Percentiles rank a stretch among this genome's conserved stretches.
Conservation (phyloP, 2,113 vertebrate genomes). For the Cepphus grylle region DNA sequence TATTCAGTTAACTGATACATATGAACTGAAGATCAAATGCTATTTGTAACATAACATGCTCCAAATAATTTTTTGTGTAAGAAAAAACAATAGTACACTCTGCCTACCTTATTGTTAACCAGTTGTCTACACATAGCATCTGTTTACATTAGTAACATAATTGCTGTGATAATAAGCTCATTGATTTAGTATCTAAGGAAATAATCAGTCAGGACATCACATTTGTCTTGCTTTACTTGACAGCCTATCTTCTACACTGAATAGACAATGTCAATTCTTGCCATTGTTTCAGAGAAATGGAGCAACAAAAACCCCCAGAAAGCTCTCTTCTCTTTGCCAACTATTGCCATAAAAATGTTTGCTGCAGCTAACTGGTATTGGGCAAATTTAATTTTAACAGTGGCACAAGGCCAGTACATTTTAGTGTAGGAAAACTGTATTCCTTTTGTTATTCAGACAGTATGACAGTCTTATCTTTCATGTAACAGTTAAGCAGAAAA, state of each 20-base stretch:
- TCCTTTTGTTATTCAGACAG: not conserved
- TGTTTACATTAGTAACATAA: slow-evolving; percentile 92
- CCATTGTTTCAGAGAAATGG: slow-evolving; percentile 79
- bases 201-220: slow-evolving; percentile 86
- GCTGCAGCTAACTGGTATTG: not conserved
- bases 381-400: not conserved
- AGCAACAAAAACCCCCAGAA: slow-evolving; percentile 27
- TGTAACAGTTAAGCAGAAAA: not conserved
- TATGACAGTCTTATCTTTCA: not conserved
- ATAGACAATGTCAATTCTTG: slow-evolving; percentile 77
- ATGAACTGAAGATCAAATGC: not conserved
- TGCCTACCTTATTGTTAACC: slow-evolving; percentile 71
- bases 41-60: not conserved
- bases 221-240: slow-evolving; percentile 93
- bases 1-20: not conserved
- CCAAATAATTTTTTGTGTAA: not conserved
- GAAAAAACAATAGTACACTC: not conserved
- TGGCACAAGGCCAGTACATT: not conserved
- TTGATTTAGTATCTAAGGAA: slow-evolving; percentile 91
- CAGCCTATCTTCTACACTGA: slow-evolving; percentile 80
- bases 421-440: not conserved
- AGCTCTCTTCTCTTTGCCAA: not conserved
- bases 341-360: not conserved
- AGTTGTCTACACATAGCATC: slow-evolving; percentile 83
- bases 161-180: slow-evolving; percentile 91